Conservation (phyloP, 1,140 invertebrate genomes). For the Thrips palmi region DNA sequence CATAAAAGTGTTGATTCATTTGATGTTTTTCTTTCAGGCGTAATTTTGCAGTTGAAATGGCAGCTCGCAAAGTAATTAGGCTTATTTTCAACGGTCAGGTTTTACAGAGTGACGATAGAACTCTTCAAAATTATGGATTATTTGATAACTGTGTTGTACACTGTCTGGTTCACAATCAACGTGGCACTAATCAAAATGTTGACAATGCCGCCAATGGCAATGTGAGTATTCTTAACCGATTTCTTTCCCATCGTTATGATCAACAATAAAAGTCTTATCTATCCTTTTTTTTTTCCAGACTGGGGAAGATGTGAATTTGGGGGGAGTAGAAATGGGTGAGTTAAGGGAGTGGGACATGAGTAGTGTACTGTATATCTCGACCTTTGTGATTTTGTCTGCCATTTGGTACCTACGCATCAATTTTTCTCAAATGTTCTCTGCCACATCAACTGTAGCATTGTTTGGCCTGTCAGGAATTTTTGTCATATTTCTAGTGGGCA, state of each 20-base stretch:
- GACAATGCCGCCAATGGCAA: too few relatives aligned
- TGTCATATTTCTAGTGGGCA: conserved; percentile 29
- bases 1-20: background rate
- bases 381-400: conserved; percentile 26
- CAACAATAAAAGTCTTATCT: too few relatives aligned
- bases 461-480: conserved; percentile 38
- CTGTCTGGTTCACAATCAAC: conserved; percentile 52
- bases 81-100: conserved; percentile 79
- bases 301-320: too few relatives aligned
- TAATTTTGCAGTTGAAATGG: conserved; percentile 62
- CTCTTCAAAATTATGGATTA: conserved; percentile 57
- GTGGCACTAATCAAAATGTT: conserved; percentile 15
- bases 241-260: conserved; percentile 15
- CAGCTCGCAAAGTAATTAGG: conserved; percentile 54
- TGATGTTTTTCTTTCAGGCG: conserved; percentile 33
- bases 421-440: conserved; percentile 39
- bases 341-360: conserved; percentile 23
- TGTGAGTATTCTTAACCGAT: too few relatives aligned
- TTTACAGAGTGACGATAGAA: conserved; percentile 51
- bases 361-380: conserved; percentile 26
- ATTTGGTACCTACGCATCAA: conserved; percentile 42
- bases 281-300: too few relatives aligned
- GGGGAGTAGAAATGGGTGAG: too few relatives aligned
- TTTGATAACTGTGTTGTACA: conserved; percentile 76
- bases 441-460: conserved; percentile 37